Conservation (phyloP, 2,113 vertebrate species). For the Xiphophorus maculatus region DNA sequence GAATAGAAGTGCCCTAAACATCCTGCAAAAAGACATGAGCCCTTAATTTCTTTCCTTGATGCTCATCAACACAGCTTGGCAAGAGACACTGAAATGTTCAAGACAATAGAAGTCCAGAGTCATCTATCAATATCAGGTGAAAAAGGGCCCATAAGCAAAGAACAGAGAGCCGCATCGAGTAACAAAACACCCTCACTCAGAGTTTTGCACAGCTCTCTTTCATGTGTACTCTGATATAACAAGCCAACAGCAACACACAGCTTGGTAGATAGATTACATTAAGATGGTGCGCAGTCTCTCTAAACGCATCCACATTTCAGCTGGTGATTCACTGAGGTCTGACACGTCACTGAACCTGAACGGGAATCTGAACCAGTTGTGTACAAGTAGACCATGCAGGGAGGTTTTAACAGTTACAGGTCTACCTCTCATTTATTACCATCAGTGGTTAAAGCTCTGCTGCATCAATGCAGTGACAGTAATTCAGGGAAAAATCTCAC, state of each 20-base stretch:
- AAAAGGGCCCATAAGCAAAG: conserved; percentile 36
- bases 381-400: conserved; percentile 40
- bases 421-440: conserved; percentile 30
- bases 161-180: conserved; percentile 39
- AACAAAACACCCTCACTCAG: conserved; percentile 50
- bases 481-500: neutral
- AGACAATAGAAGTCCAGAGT: conserved; percentile 61
- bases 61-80: conserved; percentile 28
- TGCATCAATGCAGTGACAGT: neutral
- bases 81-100: conserved; percentile 21
- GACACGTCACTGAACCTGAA: conserved; percentile 56
- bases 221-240: conserved; percentile 15
- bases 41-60: conserved; percentile 10
- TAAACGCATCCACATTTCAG: conserved; percentile 13
- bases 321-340: conserved; percentile 22
- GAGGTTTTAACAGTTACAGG: conserved; percentile 26
- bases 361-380: conserved; percentile 55
- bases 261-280: neutral
- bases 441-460: neutral
- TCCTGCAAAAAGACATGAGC: neutral
- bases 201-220: conserved; percentile 5
- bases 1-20: neutral
- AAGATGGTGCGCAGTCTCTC: conserved; percentile 3
- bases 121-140: conserved; percentile 70
- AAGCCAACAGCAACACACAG: conserved; percentile 8